phyloP scores from a whole-genome alignment of 2,888 invertebrate genomes.

The Drosophila lacicola region DNA sequence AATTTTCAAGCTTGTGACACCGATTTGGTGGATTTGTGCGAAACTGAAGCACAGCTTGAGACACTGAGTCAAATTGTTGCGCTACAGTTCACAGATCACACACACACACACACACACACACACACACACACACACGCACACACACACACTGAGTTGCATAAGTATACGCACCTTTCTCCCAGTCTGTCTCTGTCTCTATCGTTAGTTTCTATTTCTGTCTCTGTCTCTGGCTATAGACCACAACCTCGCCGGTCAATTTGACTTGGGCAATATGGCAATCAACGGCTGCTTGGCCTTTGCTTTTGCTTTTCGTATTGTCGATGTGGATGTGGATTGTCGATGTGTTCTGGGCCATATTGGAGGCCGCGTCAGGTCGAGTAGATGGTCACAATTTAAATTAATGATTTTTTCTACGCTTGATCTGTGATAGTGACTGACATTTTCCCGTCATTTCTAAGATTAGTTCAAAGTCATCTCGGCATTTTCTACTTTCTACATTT shows the following conservation, averaged over 20 bases:
- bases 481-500: slow-evolving; percentile 73
- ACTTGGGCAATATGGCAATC: slow-evolving; percentile 67
- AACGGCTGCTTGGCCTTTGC: slow-evolving; percentile 50
- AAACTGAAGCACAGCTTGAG: slow-evolving; percentile 55
- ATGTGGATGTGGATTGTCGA: slow-evolving; percentile 37
- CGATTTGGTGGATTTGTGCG: slow-evolving; percentile 47
- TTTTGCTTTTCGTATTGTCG: slow-evolving; percentile 38
- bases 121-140: too few species aligned
- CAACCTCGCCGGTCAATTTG: slow-evolving; percentile 62
- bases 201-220: slow-evolving; percentile 7
- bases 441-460: slow-evolving; percentile 75
- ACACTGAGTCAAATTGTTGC: slow-evolving; percentile 11
- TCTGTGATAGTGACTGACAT: slow-evolving; percentile 80
- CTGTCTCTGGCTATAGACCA: slow-evolving; percentile 20
- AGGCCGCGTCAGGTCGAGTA: slow-evolving; percentile 59
- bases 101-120: background rate
- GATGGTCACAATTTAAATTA: slow-evolving; percentile 83
- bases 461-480: slow-evolving; percentile 74
- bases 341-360: slow-evolving; percentile 57
- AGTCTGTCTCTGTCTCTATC: slow-evolving; percentile 12
- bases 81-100: slow-evolving; percentile 7
- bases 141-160: slow-evolving; percentile 25
- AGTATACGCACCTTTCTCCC: slow-evolving; percentile 67
- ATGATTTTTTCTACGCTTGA: slow-evolving; percentile 82
- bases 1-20: slow-evolving; percentile 39